Percentiles rank a stretch among this genome's conserved stretches.
Evolutionary conservation across 2,888 invertebrate species (phyloP).

Genomic region (Villa cingulata): DNA sequence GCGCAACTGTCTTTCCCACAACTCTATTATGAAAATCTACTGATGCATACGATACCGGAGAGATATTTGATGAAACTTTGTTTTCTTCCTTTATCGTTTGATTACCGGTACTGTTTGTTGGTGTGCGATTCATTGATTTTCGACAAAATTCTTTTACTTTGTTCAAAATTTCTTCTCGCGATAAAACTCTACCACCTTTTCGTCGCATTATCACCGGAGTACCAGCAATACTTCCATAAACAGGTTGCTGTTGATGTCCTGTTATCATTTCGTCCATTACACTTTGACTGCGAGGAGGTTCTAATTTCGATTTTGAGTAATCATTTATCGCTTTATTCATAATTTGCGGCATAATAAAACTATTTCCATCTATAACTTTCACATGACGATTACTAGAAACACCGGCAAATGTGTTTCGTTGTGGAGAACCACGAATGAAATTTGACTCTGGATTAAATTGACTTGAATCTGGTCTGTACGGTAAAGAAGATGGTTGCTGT

Average conservation of each 20-base stretch:
- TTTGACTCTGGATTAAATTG: slow-evolving; percentile 16
- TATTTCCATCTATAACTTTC: slow-evolving; percentile 23
- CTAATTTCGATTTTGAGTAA: not conserved
- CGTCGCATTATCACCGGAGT: slow-evolving; percentile 16
- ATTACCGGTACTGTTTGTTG: slow-evolving; percentile 17
- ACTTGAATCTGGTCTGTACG: slow-evolving; percentile 12
- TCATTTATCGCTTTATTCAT: slow-evolving; percentile 2
- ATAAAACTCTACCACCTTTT: slow-evolving; percentile 16
- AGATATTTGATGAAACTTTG: slow-evolving; percentile 23
- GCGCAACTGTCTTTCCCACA: slow-evolving; percentile 20
- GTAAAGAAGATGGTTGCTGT: slow-evolving; percentile 3
- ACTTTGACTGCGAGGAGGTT: slow-evolving; percentile 30
- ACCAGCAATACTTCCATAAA: slow-evolving; percentile 20
- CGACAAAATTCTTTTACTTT: slow-evolving; percentile 35
- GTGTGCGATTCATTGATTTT: slow-evolving; percentile 30
- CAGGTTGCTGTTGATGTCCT: slow-evolving; percentile 21
- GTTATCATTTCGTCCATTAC: slow-evolving; percentile 26
- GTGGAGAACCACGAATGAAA: slow-evolving; percentile 28
- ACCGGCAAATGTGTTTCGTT: slow-evolving; percentile 31
- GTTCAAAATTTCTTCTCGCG: slow-evolving; percentile 31
- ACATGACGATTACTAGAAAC: slow-evolving; percentile 22
- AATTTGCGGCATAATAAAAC: slow-evolving; percentile 12
- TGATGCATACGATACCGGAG: slow-evolving; percentile 32
- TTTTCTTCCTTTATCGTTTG: slow-evolving; percentile 18
- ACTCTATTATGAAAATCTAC: slow-evolving; percentile 22